Conservation (phyloP, 2,888 invertebrate genomes). For the Adelphocoris suturalis region DNA sequence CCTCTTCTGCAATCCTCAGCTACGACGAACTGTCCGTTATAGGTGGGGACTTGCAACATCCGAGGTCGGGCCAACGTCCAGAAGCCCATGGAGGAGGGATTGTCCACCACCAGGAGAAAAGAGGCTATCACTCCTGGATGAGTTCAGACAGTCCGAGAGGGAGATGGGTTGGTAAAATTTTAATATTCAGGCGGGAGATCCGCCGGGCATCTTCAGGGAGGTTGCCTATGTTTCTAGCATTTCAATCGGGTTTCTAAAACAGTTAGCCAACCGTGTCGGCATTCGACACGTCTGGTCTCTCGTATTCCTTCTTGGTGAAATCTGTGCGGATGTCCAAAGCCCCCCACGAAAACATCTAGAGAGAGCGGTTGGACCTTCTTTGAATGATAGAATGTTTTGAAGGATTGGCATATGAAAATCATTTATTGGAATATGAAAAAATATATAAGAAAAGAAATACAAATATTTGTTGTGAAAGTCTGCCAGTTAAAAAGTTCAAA, state of each 20-base stretch:
- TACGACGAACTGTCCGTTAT: background rate
- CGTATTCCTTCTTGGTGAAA: background rate
- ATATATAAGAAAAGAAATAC: no score
- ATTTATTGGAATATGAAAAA: no score
- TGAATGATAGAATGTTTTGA: no score
- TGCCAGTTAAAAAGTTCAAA: no score
- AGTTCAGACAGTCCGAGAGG: background rate
- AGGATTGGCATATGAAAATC: no score
- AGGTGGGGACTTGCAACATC: background rate
- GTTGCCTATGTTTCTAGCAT: background rate
- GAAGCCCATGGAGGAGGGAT: background rate
- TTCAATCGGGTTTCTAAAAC: slow-evolving; percentile 27
- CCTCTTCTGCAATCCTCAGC: background rate
- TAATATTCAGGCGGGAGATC: background rate
- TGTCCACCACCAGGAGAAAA: background rate
- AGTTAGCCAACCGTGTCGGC: slow-evolving; percentile 24
- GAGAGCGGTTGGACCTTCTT: no score
- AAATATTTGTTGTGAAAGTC: no score
- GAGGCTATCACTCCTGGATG: background rate
- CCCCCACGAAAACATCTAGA: background rate
- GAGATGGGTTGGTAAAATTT: background rate
- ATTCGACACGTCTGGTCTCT: slow-evolving; percentile 12
- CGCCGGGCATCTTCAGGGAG: background rate
- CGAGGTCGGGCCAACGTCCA: background rate
- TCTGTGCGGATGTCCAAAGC: slow-evolving; percentile 6